A percentile compares a stretch with the other conserved stretches of the same genome.
Conservation (phyloP, 2,888 invertebrate species). For the Buathra laborator region DNA sequence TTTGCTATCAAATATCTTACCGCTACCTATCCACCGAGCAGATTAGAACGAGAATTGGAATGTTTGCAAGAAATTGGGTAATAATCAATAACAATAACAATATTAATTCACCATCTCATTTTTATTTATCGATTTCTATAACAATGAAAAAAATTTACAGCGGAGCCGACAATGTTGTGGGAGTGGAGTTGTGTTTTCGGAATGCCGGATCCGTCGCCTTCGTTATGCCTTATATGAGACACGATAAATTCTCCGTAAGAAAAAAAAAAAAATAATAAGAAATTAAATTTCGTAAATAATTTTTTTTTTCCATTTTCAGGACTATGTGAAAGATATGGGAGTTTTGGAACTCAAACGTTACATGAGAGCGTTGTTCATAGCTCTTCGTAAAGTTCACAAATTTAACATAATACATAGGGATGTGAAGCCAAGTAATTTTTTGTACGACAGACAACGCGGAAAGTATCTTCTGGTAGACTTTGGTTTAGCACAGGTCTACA, state of each 20-base stretch:
- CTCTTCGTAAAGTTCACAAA: constrained; percentile 92
- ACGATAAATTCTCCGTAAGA: constrained; percentile 91
- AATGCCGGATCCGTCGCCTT: constrained; percentile 93
- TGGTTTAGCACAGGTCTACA: constrained; percentile 92
- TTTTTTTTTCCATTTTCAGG: constrained; percentile 86
- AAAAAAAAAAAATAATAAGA: constrained; percentile 78
- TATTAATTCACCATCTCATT: not conserved
- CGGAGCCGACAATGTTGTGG: constrained; percentile 93
- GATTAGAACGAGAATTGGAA: constrained; percentile 92
- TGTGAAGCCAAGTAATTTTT: constrained; percentile 96
- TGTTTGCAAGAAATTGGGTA: constrained; percentile 93
- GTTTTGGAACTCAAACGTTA: constrained; percentile 91
- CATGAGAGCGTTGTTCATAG: constrained; percentile 92
- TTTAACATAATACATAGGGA: constrained; percentile 95
- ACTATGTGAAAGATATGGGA: constrained; percentile 91
- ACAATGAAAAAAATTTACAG: constrained; percentile 85
- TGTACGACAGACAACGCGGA: constrained; percentile 91
- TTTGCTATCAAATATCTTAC: constrained; percentile 95
- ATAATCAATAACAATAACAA: constrained; percentile 8
- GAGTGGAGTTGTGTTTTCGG: constrained; percentile 92
- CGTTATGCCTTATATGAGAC: constrained; percentile 95
- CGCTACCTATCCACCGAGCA: constrained; percentile 93
- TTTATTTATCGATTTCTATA: not conserved
- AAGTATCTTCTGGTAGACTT: constrained; percentile 94
- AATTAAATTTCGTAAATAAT: not conserved